Conservation (phyloP, 1,140 invertebrate genomes). For the Drosophila bipectinata region DNA sequence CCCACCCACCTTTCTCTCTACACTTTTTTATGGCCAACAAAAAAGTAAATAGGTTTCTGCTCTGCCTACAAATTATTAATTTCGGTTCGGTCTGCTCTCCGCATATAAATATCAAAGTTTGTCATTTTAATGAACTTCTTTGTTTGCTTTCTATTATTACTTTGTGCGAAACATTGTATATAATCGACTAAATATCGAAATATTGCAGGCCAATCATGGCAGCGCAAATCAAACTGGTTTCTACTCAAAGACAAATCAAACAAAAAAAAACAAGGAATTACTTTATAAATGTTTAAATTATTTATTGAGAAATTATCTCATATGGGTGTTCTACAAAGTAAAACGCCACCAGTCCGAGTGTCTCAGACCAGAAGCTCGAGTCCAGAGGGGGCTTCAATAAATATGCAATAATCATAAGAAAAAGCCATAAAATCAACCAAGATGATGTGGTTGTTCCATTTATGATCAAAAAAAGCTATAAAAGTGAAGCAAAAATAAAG, state of each 20-base stretch:
- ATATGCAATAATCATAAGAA: constrained; percentile 68
- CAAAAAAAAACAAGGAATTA: constrained; percentile 1
- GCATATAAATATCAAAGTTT: constrained; percentile 53
- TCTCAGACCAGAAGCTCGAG: constrained; percentile 20
- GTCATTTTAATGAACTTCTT: constrained; percentile 63
- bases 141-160: constrained; percentile 34
- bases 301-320: constrained; percentile 73
- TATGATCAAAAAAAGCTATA: constrained; percentile 12
- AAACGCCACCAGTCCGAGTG: constrained; percentile 31
- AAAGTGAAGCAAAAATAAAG: constrained; percentile 14
- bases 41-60: constrained; percentile 6
- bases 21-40: constrained; percentile 3
- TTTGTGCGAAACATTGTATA: constrained; percentile 8
- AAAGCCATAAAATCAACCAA: constrained; percentile 53
- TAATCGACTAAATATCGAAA: constrained; percentile 29
- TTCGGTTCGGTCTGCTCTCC: neutral
- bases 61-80: constrained; percentile 16
- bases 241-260: constrained; percentile 9
- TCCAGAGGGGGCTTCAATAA: constrained; percentile 46
- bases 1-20: neutral
- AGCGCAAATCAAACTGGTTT: constrained; percentile 65
- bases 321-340: constrained; percentile 34
- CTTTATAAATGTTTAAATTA: constrained; percentile 47
- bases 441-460: constrained; percentile 9
- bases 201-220: constrained; percentile 42